Evolutionary conservation across 2,888 invertebrate species (phyloP).

Genomic region (Campaea margaritaria): DNA sequence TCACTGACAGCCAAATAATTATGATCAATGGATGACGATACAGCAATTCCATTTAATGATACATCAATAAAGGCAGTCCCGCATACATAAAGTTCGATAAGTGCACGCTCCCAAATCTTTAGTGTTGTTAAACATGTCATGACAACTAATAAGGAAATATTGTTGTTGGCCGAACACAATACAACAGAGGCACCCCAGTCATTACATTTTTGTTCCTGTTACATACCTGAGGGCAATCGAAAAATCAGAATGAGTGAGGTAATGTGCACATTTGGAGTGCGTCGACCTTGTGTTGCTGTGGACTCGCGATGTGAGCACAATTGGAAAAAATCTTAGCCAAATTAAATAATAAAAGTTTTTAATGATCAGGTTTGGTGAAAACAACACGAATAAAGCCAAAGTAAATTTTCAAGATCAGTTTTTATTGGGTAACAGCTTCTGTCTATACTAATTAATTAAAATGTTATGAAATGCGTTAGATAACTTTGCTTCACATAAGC

Average conservation of each 20-base stretch:
- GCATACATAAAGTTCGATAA: conserved; percentile 66
- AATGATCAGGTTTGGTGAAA: neutral
- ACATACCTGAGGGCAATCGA: conserved; percentile 58
- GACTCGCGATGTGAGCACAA: conserved; percentile 40
- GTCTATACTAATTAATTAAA: conserved; percentile 9
- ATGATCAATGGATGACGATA: conserved; percentile 65
- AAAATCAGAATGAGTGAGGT: conserved; percentile 64
- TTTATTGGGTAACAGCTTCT: neutral
- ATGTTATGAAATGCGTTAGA: conserved; percentile 8
- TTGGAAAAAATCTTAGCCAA: conserved; percentile 30
- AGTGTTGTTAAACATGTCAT: conserved; percentile 62
- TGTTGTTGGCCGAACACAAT: conserved; percentile 53
- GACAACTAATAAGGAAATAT: conserved; percentile 57
- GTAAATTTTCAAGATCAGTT: too few relatives aligned
- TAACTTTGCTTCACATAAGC: conserved; percentile 24
- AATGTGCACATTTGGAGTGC: conserved; percentile 61
- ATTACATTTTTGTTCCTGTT: conserved; percentile 64
- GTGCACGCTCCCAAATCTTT: conserved; percentile 55
- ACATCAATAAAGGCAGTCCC: conserved; percentile 64
- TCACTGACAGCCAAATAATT: conserved; percentile 67
- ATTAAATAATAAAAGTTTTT: neutral
- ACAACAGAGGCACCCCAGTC: conserved; percentile 56
- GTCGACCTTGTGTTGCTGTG: conserved; percentile 58
- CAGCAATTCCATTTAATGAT: conserved; percentile 68
- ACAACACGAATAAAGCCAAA: too few relatives aligned